A percentile compares a stretch with the other conserved stretches of the same genome.
phyloP scores from a whole-genome alignment of 1,140 invertebrate species.

The Brevipalpus yothersi region DNA sequence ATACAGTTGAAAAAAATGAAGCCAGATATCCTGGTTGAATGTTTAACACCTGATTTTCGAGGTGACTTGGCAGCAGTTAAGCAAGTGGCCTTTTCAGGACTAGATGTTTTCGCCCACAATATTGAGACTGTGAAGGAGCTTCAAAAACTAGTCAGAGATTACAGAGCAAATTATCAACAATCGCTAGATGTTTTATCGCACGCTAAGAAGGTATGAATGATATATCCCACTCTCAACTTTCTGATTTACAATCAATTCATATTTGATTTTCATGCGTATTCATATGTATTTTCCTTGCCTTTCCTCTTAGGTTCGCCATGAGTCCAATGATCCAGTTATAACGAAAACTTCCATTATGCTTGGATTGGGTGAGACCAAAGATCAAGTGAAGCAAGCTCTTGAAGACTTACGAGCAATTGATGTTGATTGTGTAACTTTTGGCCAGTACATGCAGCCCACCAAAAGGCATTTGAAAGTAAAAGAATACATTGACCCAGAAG shows the following conservation, averaged over 20 bases:
- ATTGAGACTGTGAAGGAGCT: slow-evolving; percentile 72
- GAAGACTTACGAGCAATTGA: slow-evolving; percentile 45
- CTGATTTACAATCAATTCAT: too few relatives aligned
- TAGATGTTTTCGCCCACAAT: slow-evolving; percentile 91
- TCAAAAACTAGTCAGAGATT: slow-evolving; percentile 43
- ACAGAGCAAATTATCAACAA: slow-evolving; percentile 51
- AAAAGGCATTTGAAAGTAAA: slow-evolving; percentile 79
- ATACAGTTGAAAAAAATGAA: slow-evolving; percentile 35
- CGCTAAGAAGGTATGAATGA: slow-evolving; percentile 36
- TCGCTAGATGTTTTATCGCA: slow-evolving; percentile 51
- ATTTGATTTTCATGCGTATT: background rate
- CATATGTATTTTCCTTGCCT: slow-evolving; percentile 29
- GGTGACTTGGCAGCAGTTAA: slow-evolving; percentile 50
- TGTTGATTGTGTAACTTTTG: slow-evolving; percentile 86
- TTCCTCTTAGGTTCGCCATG: slow-evolving; percentile 19
- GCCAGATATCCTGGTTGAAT: slow-evolving; percentile 72
- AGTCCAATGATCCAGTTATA: slow-evolving; percentile 21
- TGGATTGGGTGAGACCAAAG: slow-evolving; percentile 81
- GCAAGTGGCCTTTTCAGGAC: slow-evolving; percentile 47
- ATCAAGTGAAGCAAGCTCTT: slow-evolving; percentile 63
- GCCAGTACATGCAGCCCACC: slow-evolving; percentile 99
- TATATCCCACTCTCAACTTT: too few relatives aligned
- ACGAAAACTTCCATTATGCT: slow-evolving; percentile 99
- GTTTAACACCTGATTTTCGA: slow-evolving; percentile 82
- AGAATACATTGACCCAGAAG: slow-evolving; percentile 89